Evolutionary conservation across 2,888 invertebrate genomes (phyloP), one percentile per base, ranked within the genome.

Genomic region (Isotomurus palustris): DNA sequence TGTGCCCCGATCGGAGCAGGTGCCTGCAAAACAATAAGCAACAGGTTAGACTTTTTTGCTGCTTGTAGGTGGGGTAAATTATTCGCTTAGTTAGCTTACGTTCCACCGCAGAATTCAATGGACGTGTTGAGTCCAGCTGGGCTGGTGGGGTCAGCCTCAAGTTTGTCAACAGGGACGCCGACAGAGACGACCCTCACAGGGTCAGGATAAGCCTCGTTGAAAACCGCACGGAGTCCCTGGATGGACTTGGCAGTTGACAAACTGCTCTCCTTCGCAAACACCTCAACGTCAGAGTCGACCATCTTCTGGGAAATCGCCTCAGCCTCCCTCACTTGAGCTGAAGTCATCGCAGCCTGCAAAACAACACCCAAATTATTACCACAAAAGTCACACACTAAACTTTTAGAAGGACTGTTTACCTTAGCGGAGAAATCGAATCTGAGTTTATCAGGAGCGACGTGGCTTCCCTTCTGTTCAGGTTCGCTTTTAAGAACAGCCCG

Each of bases 51-150:
- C 47, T 45, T 53, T 50, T 35, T 38, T 28, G 14, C 22, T 35
- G 10, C 21, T 22, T 12, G 40, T 41, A 17, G 5, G 3, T 6
- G 14, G 14, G 8, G 32, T 14, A 32, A 32, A 32, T 10, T 14
- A 32, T 10, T 14, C 14, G 32, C 14, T 32, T 32, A 14, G 14
- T 32, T 14, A 10, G 32, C 82, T 78, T 73, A 84, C 83, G 99
- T 99, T 71, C 99, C 99, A 57, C 99, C 99, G 77, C 99, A 99
- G 79, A 99, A 99, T 78, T 99, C 99, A 5, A 99, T 90, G 2
- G 97, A 95, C 0, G 95, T 95, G 58, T 85, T 80, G 49, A 83
- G 82, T 1, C 88, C 96, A 38, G 81, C 83, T 21, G 84, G 82
- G 22, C 87, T 83, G 53, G 87, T 82, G 0, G 97, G 96, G 77